A percentile compares a stretch with the other conserved stretches of the same genome.
phyloP scores from a whole-genome alignment of 2,888 invertebrate genomes.

The Monoplex corrugatus region DNA sequence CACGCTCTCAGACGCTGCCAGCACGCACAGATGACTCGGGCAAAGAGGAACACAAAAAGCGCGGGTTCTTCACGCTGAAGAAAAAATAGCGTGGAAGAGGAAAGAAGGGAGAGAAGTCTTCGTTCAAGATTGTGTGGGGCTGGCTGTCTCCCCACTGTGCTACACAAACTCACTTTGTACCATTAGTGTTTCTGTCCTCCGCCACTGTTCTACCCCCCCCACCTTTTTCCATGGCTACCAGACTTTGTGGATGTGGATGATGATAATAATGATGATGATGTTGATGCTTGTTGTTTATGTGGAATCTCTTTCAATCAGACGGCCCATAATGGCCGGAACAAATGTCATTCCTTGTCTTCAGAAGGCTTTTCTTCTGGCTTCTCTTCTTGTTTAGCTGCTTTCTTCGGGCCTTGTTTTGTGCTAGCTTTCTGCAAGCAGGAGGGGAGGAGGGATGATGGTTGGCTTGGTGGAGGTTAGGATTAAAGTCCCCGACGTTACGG shows the following conservation, averaged over 20 bases:
- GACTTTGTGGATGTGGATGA: not conserved
- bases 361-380: not conserved
- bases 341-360: constrained; percentile 46
- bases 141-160: not conserved
- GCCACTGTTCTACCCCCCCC: constrained; percentile 13
- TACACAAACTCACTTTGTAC: constrained; percentile 39
- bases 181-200: constrained; percentile 5
- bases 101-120: not conserved
- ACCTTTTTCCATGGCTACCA: constrained; percentile 24
- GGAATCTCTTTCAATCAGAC: constrained; percentile 47
- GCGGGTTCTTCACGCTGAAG: constrained; percentile 99
- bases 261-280: not conserved
- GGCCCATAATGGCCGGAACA: constrained; percentile 34
- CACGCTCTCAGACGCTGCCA: constrained; percentile 95
- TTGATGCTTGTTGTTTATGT: constrained; percentile 15
- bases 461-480: not conserved
- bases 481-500: not conserved
- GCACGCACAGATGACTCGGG: constrained; percentile 84
- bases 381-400: constrained; percentile 11
- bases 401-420: not conserved
- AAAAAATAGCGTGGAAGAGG: constrained; percentile 87
- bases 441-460: not conserved
- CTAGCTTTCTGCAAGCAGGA: not conserved
- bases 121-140: not conserved
- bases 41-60: constrained; percentile 95